phyloP scores from a whole-genome alignment of 2,113 vertebrate species.

The Callochromis pleurospilus region DNA sequence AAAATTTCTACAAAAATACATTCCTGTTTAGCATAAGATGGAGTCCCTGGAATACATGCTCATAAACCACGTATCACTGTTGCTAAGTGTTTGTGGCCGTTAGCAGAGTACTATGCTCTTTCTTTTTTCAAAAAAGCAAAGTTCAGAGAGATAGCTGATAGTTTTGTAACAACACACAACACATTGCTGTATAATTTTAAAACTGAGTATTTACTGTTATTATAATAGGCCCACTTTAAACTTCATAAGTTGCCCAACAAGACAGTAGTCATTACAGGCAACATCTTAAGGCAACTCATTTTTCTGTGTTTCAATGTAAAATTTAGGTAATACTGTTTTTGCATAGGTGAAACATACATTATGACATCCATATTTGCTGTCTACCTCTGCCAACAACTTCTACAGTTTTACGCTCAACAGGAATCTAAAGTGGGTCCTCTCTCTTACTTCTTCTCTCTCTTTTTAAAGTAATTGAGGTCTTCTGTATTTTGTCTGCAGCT shows the following conservation, averaged over 20 bases:
- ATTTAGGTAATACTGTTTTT: constrained; percentile 34
- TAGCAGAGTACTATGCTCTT: constrained; percentile 50
- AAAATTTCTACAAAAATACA: constrained; percentile 2
- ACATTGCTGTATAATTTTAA: constrained; percentile 57
- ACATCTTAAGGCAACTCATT: constrained; percentile 27
- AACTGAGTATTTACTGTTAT: constrained; percentile 49
- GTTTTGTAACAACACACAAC: constrained; percentile 60
- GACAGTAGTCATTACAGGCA: constrained; percentile 34
- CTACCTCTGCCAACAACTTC: constrained; percentile 65
- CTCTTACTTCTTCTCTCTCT: not conserved
- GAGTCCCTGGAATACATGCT: constrained; percentile 15
- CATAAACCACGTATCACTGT: constrained; percentile 34
- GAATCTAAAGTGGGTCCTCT: not conserved
- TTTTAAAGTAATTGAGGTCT: constrained; percentile 21
- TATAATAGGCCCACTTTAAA: constrained; percentile 34
- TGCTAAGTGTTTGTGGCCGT: constrained; percentile 46
- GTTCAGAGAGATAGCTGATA: constrained; percentile 49
- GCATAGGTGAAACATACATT: constrained; percentile 51
- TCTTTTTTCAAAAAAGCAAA: constrained; percentile 22
- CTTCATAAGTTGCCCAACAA: constrained; percentile 24
- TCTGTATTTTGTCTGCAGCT: constrained; percentile 40
- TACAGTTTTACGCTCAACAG: constrained; percentile 9
- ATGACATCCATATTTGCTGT: constrained; percentile 59
- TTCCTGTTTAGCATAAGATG: constrained; percentile 13
- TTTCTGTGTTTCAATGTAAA: constrained; percentile 47